phyloP scores from a whole-genome alignment of 2,113 vertebrate genomes.

The Thryonomys swinderianus region DNA sequence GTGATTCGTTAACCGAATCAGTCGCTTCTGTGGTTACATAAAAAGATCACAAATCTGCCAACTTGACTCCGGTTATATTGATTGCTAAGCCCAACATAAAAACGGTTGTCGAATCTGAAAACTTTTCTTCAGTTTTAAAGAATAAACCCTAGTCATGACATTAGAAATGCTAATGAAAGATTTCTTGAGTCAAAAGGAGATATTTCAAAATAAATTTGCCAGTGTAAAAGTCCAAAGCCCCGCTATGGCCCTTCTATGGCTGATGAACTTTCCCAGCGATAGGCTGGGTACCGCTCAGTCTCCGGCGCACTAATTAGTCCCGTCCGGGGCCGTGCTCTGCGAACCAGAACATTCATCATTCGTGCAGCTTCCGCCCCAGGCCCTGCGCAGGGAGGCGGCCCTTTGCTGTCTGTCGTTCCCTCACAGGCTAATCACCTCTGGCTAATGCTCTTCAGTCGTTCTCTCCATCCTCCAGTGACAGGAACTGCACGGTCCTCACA shows the following conservation, averaged over 20 bases:
- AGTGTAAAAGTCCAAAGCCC: neutral
- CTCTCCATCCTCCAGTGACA: neutral
- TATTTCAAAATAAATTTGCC: slow-evolving; percentile 22
- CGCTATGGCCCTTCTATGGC: neutral
- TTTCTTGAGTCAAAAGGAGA: neutral
- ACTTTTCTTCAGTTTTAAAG: neutral
- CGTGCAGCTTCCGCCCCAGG: neutral
- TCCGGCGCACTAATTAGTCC: neutral
- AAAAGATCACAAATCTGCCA: slow-evolving; percentile 5
- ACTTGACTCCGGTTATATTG: neutral
- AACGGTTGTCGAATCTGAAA: neutral
- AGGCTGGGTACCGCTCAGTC: neutral
- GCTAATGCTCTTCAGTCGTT: neutral
- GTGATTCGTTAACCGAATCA: neutral
- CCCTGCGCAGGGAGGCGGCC: neutral
- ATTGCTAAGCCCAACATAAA: neutral
- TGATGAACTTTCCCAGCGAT: neutral
- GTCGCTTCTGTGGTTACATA: neutral
- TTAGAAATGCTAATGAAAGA: slow-evolving; percentile 15
- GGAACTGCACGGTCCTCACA: neutral
- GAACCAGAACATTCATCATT: neutral
- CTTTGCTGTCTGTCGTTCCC: neutral
- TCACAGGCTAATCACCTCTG: neutral
- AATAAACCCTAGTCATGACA: neutral
- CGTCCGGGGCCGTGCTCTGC: neutral